These are phyloP conservation scores for Falco novaeseelandiae DNA, from an alignment of 2,797 vertebrate species.

Conservation along the genomic window DNA sequence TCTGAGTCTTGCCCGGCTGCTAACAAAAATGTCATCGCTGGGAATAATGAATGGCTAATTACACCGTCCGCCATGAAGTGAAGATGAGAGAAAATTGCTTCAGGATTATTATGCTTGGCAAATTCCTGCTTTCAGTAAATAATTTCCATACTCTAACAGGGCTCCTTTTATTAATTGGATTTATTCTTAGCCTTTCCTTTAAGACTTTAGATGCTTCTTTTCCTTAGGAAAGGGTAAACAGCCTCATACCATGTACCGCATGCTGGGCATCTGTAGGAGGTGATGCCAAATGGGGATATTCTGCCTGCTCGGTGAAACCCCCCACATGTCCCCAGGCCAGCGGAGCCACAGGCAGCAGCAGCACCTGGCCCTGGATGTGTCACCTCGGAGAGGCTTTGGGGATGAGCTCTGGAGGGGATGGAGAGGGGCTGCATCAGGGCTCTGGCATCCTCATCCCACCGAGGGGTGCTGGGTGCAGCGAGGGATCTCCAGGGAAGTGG, in stretches of 20 bases:
- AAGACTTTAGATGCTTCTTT: neutral
- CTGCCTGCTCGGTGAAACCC: neutral
- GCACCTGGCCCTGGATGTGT: neutral
- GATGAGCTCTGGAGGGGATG: neutral
- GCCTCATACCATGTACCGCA: accelerated
- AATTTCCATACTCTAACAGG: neutral
- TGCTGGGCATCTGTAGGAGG: accelerated
- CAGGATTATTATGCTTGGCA: neutral
- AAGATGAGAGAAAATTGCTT: neutral
- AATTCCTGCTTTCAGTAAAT: neutral
- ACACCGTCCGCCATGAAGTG: accelerated
- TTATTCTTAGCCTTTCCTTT: neutral
- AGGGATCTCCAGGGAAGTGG: neutral
- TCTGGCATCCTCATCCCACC: neutral
- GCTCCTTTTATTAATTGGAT: neutral
- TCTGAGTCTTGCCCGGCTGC: neutral
- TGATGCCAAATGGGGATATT: neutral
- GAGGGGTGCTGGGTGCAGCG: neutral
- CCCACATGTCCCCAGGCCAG: accelerated
- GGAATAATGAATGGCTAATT: neutral
- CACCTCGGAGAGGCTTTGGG: neutral
- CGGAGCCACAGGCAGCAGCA: neutral
- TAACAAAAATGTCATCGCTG: neutral
- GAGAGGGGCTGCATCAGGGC: neutral
- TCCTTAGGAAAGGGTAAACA: neutral